Evolutionary conservation across 2,888 invertebrate species (phyloP).

Genomic region (Rhamnusium bicolor): DNA sequence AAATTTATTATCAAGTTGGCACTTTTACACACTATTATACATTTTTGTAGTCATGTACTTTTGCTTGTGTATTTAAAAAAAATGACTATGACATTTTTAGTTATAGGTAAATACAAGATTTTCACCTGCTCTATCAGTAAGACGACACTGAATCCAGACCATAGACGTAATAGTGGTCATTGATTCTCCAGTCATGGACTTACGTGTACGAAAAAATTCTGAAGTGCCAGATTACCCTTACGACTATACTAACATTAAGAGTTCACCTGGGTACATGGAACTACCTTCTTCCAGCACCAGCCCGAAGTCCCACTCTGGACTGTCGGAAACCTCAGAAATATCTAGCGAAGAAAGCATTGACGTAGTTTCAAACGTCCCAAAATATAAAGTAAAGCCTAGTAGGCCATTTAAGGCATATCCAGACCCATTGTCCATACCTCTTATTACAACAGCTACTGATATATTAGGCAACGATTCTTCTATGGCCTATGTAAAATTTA

Average conservation of each 20-base stretch:
- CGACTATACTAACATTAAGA: constrained; percentile 40
- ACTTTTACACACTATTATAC: too few relatives aligned
- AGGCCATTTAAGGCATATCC: constrained; percentile 83
- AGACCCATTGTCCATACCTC: constrained; percentile 76
- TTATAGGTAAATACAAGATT: constrained; percentile 42
- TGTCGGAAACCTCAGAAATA: constrained; percentile 57
- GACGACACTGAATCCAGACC: constrained; percentile 19
- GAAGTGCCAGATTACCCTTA: constrained; percentile 49
- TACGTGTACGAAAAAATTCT: constrained; percentile 56
- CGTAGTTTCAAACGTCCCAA: constrained; percentile 28
- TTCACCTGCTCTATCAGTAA: not conserved
- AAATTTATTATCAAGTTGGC: too few relatives aligned
- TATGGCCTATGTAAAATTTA: constrained; percentile 82
- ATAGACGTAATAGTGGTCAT: constrained; percentile 8
- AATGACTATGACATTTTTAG: not conserved
- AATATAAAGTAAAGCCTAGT: constrained; percentile 69
- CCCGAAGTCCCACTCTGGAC: constrained; percentile 39
- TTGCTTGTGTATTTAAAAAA: too few relatives aligned
- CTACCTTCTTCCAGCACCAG: constrained; percentile 22
- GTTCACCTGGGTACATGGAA: constrained; percentile 27
- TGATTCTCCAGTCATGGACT: constrained; percentile 54
- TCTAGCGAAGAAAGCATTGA: constrained; percentile 41
- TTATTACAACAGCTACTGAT: constrained; percentile 71
- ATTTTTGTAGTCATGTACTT: too few relatives aligned
- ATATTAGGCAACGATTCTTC: constrained; percentile 75